These are phyloP conservation scores for Cyanoliseus patagonus DNA, from an alignment of 2,113 vertebrate species.

Conservation along the genomic window DNA sequence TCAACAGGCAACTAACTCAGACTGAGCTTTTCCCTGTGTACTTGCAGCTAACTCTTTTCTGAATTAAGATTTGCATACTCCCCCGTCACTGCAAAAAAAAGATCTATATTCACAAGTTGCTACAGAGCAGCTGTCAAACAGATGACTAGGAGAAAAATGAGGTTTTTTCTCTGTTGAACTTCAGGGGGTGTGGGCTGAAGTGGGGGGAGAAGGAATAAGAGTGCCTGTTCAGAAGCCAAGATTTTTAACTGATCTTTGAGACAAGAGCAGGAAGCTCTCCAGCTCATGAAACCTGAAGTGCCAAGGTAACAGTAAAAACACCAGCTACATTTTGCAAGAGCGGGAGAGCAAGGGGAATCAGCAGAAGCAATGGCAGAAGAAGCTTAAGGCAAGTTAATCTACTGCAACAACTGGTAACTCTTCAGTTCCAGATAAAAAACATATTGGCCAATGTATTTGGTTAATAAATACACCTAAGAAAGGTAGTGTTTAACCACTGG, in stretches of 20 bases:
- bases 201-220: not conserved
- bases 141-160: conserved; percentile 49
- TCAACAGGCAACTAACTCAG: not conserved
- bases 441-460: not conserved
- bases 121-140: conserved; percentile 61
- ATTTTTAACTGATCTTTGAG: conserved; percentile 1
- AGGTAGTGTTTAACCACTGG: not conserved
- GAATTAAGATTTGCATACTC: conserved; percentile 65
- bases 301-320: not conserved
- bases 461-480: not conserved
- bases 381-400: not conserved
- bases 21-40: not conserved
- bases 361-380: not conserved
- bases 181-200: not conserved
- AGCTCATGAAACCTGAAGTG: not conserved
- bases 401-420: not conserved
- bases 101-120: conserved; percentile 62
- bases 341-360: not conserved
- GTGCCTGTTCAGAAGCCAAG: not conserved
- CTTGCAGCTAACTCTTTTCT: conserved; percentile 43
- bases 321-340: not conserved
- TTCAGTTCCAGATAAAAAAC: not conserved
- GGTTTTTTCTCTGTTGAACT: not conserved
- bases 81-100: conserved; percentile 58
- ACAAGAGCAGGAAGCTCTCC: conserved; percentile 1